Percentiles rank a stretch among this genome's conserved stretches.
phyloP scores from a whole-genome alignment of 2,888 invertebrate genomes.

The Caenorhabditis auriculariae region DNA sequence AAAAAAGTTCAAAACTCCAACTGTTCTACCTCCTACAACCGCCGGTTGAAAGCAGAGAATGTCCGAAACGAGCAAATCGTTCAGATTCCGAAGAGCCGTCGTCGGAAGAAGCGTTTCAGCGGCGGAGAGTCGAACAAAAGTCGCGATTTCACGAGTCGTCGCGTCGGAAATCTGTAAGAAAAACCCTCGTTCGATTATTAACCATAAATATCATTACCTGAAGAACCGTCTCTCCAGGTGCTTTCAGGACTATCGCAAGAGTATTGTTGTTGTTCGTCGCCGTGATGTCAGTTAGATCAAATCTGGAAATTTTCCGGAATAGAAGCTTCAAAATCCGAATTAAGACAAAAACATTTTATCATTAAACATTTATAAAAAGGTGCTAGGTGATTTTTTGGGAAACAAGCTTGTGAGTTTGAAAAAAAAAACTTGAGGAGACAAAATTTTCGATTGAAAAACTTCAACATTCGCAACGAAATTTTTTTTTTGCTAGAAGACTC shows the following conservation, averaged over 20 bases:
- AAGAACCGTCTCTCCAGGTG: slow-evolving; percentile 52
- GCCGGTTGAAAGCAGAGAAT: slow-evolving; percentile 26
- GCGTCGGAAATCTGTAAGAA: slow-evolving; percentile 44
- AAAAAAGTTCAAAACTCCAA: neutral
- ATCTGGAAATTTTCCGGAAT: slow-evolving; percentile 27
- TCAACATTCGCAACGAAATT: too few species aligned
- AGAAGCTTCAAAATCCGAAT: neutral
- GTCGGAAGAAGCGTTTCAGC: slow-evolving; percentile 26
- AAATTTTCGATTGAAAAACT: too few species aligned
- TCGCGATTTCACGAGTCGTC: slow-evolving; percentile 19
- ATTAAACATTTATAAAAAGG: too few species aligned
- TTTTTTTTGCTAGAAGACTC: too few species aligned
- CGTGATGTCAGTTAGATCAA: slow-evolving; percentile 49
- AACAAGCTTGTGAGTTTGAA: too few species aligned
- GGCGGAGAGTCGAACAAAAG: slow-evolving; percentile 45
- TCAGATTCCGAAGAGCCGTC: slow-evolving; percentile 7
- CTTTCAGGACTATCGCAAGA: slow-evolving; percentile 40
- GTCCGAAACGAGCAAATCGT: slow-evolving; percentile 27
- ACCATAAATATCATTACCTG: slow-evolving; percentile 11
- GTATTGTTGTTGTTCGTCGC: slow-evolving; percentile 39
- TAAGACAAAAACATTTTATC: neutral
- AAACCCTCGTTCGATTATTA: neutral
- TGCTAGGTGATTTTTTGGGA: too few species aligned
- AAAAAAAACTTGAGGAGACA: too few species aligned
- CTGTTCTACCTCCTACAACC: too few species aligned